Percentiles rank a stretch among this genome's conserved stretches.
phyloP scores from a whole-genome alignment of 92 coral and sea anemone species.

The Porites divaricata region DNA sequence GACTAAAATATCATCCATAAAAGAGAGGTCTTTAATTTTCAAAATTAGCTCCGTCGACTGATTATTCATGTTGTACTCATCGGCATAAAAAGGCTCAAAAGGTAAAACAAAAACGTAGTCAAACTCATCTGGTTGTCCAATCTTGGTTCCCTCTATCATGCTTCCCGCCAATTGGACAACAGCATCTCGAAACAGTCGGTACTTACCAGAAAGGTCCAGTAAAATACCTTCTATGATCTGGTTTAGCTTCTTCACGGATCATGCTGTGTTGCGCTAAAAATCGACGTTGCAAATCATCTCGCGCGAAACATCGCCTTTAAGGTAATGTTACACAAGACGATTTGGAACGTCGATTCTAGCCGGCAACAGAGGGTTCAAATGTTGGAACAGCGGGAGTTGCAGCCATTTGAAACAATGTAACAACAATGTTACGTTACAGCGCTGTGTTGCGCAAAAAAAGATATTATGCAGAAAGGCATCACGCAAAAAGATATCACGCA shows the following conservation, averaged over 20 bases:
- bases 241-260: conserved; percentile 36
- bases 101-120: conserved; percentile 52
- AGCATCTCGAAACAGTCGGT: conserved; percentile 56
- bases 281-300: too few species aligned
- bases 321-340: too few species aligned
- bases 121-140: conserved; percentile 64
- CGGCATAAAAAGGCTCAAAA: conserved; percentile 45
- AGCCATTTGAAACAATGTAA: too few species aligned
- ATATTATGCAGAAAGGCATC: too few species aligned
- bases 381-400: too few species aligned
- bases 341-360: too few species aligned
- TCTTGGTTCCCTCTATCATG: conserved; percentile 69
- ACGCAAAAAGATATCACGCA: too few species aligned
- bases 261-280: too few species aligned
- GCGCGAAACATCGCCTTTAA: too few species aligned
- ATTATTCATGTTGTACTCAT: conserved; percentile 42
- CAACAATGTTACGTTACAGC: too few species aligned
- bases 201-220: conserved; percentile 50
- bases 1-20: conserved; percentile 67
- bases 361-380: too few species aligned
- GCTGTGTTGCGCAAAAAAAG: too few species aligned
- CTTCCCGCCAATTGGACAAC: conserved; percentile 59
- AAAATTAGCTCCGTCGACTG: conserved; percentile 64
- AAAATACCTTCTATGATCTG: conserved; percentile 26
- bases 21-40: conserved; percentile 46